Evolutionary conservation across 1,140 invertebrate species (phyloP), one percentile per base, ranked within the genome.

Genomic region (Psix sp.): DNA sequence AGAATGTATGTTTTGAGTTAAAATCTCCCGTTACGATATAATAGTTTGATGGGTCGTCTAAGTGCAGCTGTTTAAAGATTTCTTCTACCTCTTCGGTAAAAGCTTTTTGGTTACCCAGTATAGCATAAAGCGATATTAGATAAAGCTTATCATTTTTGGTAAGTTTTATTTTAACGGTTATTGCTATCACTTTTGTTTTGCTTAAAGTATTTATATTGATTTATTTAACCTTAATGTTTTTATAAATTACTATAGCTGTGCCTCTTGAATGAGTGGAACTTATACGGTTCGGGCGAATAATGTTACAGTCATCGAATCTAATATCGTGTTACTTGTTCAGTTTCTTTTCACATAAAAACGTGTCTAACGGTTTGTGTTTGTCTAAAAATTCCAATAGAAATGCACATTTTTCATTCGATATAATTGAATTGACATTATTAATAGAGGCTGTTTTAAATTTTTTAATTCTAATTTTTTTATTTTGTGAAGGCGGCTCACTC

Each of bases 141-240:
- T 29, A 45, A 11, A 68, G 10, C 6, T 24, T 68, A 1, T 42
- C 39, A 13, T 42, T 31, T 18, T 36, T 51, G 31, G 21, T 13
- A 11, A 60, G 17, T 35, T 68, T 20, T 20, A 57, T 0, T 36
- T 49, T 49, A 0, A 38, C 18, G n/a, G 51, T 49, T 11, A 36
- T 45, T 67, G 62, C 63, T 9, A 60, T 33, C 17, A 39, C 24
- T 59, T 82, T 77, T 11, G 5, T 5, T 15, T 57, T 31, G 1
- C 0, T 6, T 5, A 24, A 18, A 4, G 29, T 1, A 10, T 45
- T 76, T 74, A 77, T 79, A 76, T 21, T 75, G 77, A 76, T 65
- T 46, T 49, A 40, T 59, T 60, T 36, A 29, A 15, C 21, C 63
- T 63, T 46, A 29, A 51, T 26, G 10, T 48, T 42, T 48, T 67